Conservation (phyloP, 30 jellyfish, hydroid and myxozoan species). For the Cassiopea xamachana region DNA sequence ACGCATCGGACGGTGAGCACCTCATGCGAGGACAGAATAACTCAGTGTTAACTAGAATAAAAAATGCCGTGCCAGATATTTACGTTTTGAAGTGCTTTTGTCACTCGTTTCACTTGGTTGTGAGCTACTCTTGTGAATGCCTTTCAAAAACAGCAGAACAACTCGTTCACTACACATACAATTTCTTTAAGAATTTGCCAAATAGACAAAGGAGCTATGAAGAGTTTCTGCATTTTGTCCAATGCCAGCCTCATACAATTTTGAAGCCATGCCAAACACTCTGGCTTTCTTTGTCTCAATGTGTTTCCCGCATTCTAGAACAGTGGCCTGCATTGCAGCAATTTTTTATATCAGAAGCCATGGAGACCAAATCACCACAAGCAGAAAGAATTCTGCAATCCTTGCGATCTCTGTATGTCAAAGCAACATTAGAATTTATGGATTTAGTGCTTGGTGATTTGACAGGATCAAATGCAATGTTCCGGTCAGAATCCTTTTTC, state of each 20-base stretch:
- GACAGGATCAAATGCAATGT: conserved; percentile 10
- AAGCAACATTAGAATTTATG: conserved; percentile 33
- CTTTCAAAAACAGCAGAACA: conserved; percentile 48
- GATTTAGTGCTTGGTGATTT: conserved; percentile 43
- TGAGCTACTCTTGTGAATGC: background rate
- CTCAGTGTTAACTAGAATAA: conserved; percentile 38
- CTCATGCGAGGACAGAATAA: conserved; percentile 46
- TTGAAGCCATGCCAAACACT: conserved; percentile 62
- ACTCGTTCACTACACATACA: conserved; percentile 33
- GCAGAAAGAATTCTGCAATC: conserved; percentile 28
- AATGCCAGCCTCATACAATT: conserved; percentile 21
- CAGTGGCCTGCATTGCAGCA: conserved; percentile 9
- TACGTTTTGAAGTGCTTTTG: conserved; percentile 36
- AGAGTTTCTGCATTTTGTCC: conserved; percentile 25
- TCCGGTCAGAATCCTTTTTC: conserved; percentile 42
- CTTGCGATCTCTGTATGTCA: conserved; percentile 8
- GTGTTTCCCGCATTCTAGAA: conserved; percentile 1
- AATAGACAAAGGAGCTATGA: conserved; percentile 39
- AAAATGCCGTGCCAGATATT: background rate
- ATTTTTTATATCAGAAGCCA: conserved; percentile 41
- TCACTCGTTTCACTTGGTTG: conserved; percentile 57
- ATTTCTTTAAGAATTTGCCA: conserved; percentile 44
- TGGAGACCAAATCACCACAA: conserved; percentile 52
- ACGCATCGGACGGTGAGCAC: conserved; percentile 64
- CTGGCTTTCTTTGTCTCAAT: conserved; percentile 5